Evolutionary conservation across 2,113 vertebrate species (phyloP).

Genomic region (Catagonus wagneri): DNA sequence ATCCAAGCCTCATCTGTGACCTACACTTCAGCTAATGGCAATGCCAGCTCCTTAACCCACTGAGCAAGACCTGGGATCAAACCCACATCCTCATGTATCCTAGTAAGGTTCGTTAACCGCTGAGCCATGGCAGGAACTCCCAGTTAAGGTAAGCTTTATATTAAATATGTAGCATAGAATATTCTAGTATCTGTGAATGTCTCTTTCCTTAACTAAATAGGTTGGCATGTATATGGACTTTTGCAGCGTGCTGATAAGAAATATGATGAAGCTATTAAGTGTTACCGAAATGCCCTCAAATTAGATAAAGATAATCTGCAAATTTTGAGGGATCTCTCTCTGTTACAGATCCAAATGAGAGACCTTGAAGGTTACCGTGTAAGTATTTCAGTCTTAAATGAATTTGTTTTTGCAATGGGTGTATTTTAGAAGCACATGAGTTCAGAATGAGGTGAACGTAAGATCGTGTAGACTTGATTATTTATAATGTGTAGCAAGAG

Average conservation of each 20-base stretch:
- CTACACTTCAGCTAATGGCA: too few relatives aligned
- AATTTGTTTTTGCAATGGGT: not conserved
- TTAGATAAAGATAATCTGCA: conserved; percentile 91
- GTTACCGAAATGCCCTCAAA: conserved; percentile 90
- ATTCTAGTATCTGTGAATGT: conserved; percentile 59
- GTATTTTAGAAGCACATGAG: not conserved
- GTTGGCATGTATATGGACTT: conserved; percentile 91
- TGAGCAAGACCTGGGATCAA: too few relatives aligned
- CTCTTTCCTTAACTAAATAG: conserved; percentile 87
- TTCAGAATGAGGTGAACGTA: conserved; percentile 33
- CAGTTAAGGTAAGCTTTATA: too few relatives aligned
- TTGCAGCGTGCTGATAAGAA: conserved; percentile 91
- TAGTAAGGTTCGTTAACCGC: too few relatives aligned
- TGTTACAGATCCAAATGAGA: conserved; percentile 91
- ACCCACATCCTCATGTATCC: too few relatives aligned
- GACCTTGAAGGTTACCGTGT: conserved; percentile 91
- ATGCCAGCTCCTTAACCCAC: too few relatives aligned
- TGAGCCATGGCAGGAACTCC: too few relatives aligned
- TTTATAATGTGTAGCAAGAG: not conserved
- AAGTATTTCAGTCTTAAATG: conserved; percentile 79
- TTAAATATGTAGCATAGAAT: not conserved
- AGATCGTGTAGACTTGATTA: not conserved
- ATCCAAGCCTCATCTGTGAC: too few relatives aligned
- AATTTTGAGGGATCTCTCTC: conserved; percentile 89
- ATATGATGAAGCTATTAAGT: conserved; percentile 91